phyloP scores from a whole-genome alignment of 1,140 invertebrate genomes.

The Drosophila pandora region DNA sequence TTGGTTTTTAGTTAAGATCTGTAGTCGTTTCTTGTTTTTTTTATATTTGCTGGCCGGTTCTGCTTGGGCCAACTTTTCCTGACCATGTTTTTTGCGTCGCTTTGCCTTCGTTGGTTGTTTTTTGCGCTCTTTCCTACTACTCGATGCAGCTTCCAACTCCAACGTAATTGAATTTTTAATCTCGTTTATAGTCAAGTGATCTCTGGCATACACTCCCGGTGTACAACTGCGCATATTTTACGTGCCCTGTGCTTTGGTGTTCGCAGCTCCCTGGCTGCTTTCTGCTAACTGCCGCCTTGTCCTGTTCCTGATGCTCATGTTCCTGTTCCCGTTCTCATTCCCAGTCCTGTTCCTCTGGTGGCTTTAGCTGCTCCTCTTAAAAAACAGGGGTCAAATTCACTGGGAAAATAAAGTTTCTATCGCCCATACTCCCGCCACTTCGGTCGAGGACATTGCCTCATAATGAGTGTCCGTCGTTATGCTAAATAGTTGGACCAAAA shows the following conservation, averaged over 20 bases:
- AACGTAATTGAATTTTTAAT: constrained; percentile 83
- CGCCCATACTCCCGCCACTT: not conserved
- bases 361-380: not conserved
- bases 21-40: not conserved
- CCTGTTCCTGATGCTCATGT: constrained; percentile 38
- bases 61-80: constrained; percentile 63
- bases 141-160: constrained; percentile 79
- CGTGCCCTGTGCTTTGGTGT: constrained; percentile 50
- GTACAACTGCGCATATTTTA: constrained; percentile 80
- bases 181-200: constrained; percentile 83
- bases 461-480: constrained; percentile 73
- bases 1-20: constrained; percentile 1
- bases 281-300: constrained; percentile 36
- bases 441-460: constrained; percentile 34
- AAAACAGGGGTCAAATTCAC: constrained; percentile 58
- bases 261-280: constrained; percentile 36
- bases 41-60: constrained; percentile 25
- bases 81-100: constrained; percentile 48
- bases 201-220: constrained; percentile 76
- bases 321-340: constrained; percentile 5
- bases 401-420: constrained; percentile 70
- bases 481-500: constrained; percentile 69
- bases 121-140: constrained; percentile 58
- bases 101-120: constrained; percentile 28
- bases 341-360: not conserved